Base-by-base conservation (phyloP, 2,888 invertebrate genomes). In the Synanthedon vespiformis region DNA sequence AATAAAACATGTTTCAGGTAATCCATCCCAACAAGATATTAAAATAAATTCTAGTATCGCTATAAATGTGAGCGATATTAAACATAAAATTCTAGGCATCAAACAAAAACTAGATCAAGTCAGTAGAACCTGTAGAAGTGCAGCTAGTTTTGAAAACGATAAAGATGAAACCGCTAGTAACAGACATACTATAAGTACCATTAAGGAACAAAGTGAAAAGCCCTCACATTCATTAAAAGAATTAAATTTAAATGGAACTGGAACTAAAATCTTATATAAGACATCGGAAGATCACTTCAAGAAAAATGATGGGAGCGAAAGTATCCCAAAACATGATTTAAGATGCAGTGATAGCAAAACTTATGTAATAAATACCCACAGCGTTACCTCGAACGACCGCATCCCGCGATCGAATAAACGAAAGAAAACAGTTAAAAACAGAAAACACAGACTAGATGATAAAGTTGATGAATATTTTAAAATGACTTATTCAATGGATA, bases 31-130 rank as follows among this genome's bases (percentile, higher is more conserved):
- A 59, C 71, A 72, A 13, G 72, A 78, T 56, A 74, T 77, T 52
- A 74, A 76, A 65, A 78, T 76, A 59, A 75, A 75, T 64, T 81
- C 85, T 49, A 79, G 74, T 61, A 74, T 78, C 58, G 70, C 73
- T 57, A 64, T 77, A 41, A 79, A 81, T 56, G 77, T 82, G 14
- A 73, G 76, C 14, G 74, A 84, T 55, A 63, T 82, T 50, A 80
- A 80, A 58, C 74, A 76, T 54, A 80, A 78, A 61, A 80, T 80
- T 59, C 59, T 66, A 52, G 74, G 74, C 14, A 61, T 80, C 47
- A 81, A 83, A 59, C 63, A 77, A 52, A 72, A 80, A 57, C 61
- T 80, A 44, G 68, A 70, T 54, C 69, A 69, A 66, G 78, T 79
- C 40, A 77, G 67, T 58, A 71, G 67, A 55, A 76, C 78, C 49